Conservation (phyloP, 2,888 invertebrate genomes). For the Eupithecia exiguata region DNA sequence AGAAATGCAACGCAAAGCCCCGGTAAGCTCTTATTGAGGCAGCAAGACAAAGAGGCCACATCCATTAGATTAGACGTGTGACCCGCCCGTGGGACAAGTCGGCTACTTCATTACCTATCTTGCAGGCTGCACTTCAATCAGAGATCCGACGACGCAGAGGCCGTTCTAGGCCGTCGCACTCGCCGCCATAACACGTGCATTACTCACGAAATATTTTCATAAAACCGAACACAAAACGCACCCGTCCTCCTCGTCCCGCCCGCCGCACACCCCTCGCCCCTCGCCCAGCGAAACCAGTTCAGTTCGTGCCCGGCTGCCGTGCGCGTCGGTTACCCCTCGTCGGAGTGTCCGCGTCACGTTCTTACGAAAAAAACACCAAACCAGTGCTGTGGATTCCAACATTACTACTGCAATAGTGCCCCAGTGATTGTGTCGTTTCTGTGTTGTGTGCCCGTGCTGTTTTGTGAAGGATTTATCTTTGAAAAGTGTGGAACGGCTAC, state of each 20-base stretch:
- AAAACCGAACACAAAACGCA: conserved; percentile 80
- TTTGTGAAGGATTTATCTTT: conserved; percentile 80
- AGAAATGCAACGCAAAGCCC: conserved; percentile 62
- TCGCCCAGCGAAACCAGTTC: conserved; percentile 77
- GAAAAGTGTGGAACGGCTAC: conserved; percentile 75
- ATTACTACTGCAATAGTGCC: conserved; percentile 60
- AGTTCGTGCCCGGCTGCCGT: conserved; percentile 81
- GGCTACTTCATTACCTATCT: conserved; percentile 63
- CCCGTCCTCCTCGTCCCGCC: conserved; percentile 65
- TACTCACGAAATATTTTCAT: conserved; percentile 85
- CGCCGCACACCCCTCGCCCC: conserved; percentile 54
- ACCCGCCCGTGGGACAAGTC: conserved; percentile 46
- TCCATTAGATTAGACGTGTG: conserved; percentile 42
- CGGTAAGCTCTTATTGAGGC: conserved; percentile 59
- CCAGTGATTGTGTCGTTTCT: conserved; percentile 77
- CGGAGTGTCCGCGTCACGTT: conserved; percentile 64
- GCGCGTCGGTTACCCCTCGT: conserved; percentile 68
- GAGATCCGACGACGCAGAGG: conserved; percentile 68
- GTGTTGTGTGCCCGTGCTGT: conserved; percentile 73
- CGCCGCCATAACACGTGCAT: conserved; percentile 82
- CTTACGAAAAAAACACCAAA: conserved; percentile 78
- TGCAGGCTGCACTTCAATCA: conserved; percentile 73
- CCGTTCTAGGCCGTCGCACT: conserved; percentile 81
- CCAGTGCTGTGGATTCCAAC: conserved; percentile 79
- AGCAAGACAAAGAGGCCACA: conserved; percentile 66